A percentile compares a stretch with the other conserved stretches of the same genome.
phyloP scores from a whole-genome alignment of 2,888 invertebrate species.

The Baccha elongata region DNA sequence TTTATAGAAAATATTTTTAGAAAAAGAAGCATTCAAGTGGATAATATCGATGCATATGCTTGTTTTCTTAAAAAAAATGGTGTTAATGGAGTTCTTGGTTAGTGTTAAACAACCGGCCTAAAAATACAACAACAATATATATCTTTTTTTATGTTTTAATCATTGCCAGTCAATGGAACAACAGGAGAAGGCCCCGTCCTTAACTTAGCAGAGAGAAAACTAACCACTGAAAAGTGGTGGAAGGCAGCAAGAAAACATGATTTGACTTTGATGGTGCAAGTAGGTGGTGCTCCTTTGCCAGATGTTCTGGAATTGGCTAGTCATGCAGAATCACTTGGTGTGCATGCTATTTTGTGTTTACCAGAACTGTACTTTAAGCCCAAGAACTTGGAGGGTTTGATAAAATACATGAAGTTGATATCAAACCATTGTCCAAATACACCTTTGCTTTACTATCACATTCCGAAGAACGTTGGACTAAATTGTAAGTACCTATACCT shows the following conservation, averaged over 20 bases:
- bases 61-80: conserved; percentile 85
- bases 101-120: conserved; percentile 10
- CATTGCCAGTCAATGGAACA: conserved; percentile 93
- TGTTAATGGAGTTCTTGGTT: conserved; percentile 88
- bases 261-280: conserved; percentile 87
- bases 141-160: not conserved
- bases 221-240: conserved; percentile 86
- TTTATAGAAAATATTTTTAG: no score
- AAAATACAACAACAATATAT: not conserved
- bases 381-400: conserved; percentile 84
- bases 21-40: conserved; percentile 82
- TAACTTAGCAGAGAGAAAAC: conserved; percentile 87
- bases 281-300: conserved; percentile 87
- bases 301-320: conserved; percentile 88
- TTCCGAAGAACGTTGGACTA: conserved; percentile 88
- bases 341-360: conserved; percentile 87
- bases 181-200: conserved; percentile 90
- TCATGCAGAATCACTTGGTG: conserved; percentile 85
- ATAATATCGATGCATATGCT: conserved; percentile 86
- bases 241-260: conserved; percentile 83
- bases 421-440: conserved; percentile 88
- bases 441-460: conserved; percentile 92
- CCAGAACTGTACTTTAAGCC: conserved; percentile 92
- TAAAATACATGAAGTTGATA: conserved; percentile 86
- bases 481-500: conserved; percentile 90